phyloP scores from a whole-genome alignment of 1,140 invertebrate genomes.

The Melanaphis sacchari region DNA sequence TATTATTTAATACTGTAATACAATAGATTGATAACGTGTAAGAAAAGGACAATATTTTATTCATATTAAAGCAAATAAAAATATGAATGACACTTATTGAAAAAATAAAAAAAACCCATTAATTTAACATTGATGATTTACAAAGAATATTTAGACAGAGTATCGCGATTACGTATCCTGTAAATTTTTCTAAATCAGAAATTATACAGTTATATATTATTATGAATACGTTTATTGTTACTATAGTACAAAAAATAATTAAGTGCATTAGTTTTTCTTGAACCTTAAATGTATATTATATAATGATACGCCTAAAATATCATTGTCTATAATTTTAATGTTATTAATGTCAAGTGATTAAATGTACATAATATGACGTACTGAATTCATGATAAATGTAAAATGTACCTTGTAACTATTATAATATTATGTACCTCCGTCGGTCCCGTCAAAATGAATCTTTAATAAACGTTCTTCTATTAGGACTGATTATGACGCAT shows the following conservation, averaged over 20 bases:
- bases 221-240: background rate
- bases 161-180: background rate
- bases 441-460: background rate
- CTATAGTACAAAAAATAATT: background rate
- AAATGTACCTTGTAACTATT: background rate
- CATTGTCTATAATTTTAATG: background rate
- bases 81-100: background rate
- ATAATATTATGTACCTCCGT: background rate
- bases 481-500: background rate
- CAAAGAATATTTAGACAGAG: background rate
- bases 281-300: background rate
- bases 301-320: background rate
- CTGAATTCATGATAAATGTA: background rate
- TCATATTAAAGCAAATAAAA: background rate
- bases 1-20: too few relatives aligned
- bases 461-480: background rate
- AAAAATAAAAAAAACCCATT: background rate
- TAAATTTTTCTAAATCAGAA: background rate
- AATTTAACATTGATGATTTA: background rate
- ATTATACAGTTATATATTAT: background rate
- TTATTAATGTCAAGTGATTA: background rate
- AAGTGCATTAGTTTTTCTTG: background rate
- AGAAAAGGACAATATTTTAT: background rate
- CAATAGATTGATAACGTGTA: background rate
- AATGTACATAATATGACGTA: background rate